Evolutionary conservation across 1,140 invertebrate genomes (phyloP), one percentile per base, ranked within the genome.

Genomic region (Gryllus bimaculatus): DNA sequence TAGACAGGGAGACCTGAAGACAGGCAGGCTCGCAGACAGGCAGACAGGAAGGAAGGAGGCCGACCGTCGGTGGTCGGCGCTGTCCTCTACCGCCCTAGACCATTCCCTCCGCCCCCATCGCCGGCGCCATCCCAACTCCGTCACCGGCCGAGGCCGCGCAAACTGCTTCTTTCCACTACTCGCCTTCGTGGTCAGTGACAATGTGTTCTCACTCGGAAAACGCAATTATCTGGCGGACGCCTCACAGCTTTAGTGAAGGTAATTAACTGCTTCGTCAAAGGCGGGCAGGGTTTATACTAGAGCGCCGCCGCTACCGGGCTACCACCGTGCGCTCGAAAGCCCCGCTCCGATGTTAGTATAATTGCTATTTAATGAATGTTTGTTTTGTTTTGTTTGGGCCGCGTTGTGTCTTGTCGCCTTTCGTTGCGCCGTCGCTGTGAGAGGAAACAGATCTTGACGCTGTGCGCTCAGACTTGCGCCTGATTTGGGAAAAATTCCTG

Each of bases 121-220:
- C 18, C 18, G 1, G 10, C 7, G 18, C 54, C 18, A 18, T 66
- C 18, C 10, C 18, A 2, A 3, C 54, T 66, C 54, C 18, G 18
- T 7, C 54, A 18, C 54, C 10, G 10, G 54, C 10, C 18, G 54
- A 66, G 54, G 54, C 54, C 54, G 54, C 54, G 54, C 54, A 66
- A 66, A 66, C 54, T 66, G 54, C 54, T 66, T 66, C 54, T 66
- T 66, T 66, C 54, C 54, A 66, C 54, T 66, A 66, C 18, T 66
- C 54, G 54, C 54, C 54, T 18, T 66, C 54, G 18, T 66, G 54
- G 54, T 66, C 54, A 66, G 54, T 66, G 54, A 66, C 54, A 66
- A 66, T 66, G 54, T 66, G 54, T 66, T 66, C 54, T 66, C 54
- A 66, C 54, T 66, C 54, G 54, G 54, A 66, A 66, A 66, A 66